Base-by-base conservation (phyloP, 1,140 invertebrate species). In the Mactra quadrangularis region DNA sequence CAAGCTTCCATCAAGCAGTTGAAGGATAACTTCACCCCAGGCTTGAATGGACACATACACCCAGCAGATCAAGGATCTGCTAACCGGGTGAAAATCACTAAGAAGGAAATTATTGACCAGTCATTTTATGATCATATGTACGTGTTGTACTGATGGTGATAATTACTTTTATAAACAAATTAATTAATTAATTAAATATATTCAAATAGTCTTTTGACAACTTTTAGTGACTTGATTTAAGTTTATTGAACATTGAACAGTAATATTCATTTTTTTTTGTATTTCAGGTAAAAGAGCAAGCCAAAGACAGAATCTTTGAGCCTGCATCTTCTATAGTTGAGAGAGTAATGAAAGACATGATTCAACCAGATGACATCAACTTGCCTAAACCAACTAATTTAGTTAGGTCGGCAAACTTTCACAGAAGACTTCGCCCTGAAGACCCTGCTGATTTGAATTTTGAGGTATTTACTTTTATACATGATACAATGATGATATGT, bases 1-100 rank as follows among this genome's bases (percentile, higher is more conserved):
- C 47, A 22, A 17, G 50, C 70, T 25, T 52, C 45, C 47, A 27
- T 72, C 1, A 72, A 72, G 35, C 70, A 72, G 35, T 72, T 72
- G n/a, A 45, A 19, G 3, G 70, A 72, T 33, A 13, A 31, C 25
- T 72, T 55, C 29, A 33, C 70, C 11, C 70, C 70, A 6, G n/a
- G 53, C 31, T 11, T 55, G 29, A 22, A 35, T 38, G 70, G 59
- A 7, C 52, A 55, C 17, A 11, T 45, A 1, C 70, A 72, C 29
- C 70, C 70, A 1, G 70, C 70, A 4, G 70, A 72, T 41, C 70
- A 47, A 2, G 70, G 50, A 4, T 25, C 52, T 2, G 9, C 29
- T 3, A 72, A 35, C n/a, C 45, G 47, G 25, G 41, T 70, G 45
- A 35, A 33, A 19, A 72, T 72, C 2, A 15, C 70, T 19, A 25